These are phyloP conservation scores for Toxotes lorentzi DNA, from an alignment of 2,797 vertebrate species.

Conservation along the genomic window DNA sequence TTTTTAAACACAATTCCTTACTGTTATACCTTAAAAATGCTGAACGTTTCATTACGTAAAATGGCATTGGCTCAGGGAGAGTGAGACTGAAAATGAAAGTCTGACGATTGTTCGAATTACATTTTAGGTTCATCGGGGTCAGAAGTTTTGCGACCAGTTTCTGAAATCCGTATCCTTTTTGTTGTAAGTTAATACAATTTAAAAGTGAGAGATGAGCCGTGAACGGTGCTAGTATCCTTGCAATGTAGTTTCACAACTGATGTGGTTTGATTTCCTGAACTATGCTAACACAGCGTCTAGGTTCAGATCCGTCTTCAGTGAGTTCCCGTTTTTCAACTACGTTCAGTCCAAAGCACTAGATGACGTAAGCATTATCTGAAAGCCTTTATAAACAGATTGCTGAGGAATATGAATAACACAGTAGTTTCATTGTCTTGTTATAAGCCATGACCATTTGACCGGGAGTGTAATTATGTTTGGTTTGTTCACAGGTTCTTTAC, in stretches of 20 bases:
- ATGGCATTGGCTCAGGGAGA: constrained; percentile 1
- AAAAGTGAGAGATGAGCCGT: constrained; percentile 6
- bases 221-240: constrained; percentile 15
- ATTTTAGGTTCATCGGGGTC: constrained; percentile 82
- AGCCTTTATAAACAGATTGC: background rate
- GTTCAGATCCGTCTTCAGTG: constrained; percentile 94
- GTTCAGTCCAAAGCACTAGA: constrained; percentile 96
- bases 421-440: constrained; percentile 7
- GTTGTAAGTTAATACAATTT: constrained; percentile 11
- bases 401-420: constrained; percentile 5
- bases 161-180: constrained; percentile 97
- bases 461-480: constrained; percentile 21
- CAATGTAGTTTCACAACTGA: constrained; percentile 22
- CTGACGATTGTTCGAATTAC: constrained; percentile 28
- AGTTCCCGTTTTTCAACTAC: constrained; percentile 98
- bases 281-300: constrained; percentile 86
- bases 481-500: constrained; percentile 91
- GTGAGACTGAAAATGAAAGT: constrained; percentile 6
- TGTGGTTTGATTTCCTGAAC: constrained; percentile 79
- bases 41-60: background rate
- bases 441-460: background rate
- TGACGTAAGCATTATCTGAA: constrained; percentile 89
- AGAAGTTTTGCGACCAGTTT: constrained; percentile 89
- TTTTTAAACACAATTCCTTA: background rate
- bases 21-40: background rate